These are phyloP conservation scores for Ceratothoa steindachneri DNA, from an alignment of 2,888 invertebrate genomes.

Conservation along the genomic window DNA sequence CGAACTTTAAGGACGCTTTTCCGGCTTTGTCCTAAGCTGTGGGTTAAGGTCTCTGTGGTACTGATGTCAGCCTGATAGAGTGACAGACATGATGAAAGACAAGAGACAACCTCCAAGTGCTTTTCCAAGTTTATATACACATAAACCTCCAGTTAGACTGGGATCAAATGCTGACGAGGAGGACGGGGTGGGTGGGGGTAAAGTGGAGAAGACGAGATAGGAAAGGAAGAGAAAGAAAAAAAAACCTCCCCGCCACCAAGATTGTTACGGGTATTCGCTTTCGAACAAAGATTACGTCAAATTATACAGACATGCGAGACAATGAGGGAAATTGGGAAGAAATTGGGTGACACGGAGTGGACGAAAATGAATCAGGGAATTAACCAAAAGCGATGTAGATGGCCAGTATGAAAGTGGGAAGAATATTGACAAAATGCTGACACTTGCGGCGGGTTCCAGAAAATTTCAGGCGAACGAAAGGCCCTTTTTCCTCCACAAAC, in stretches of 20 bases:
- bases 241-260: too few relatives aligned
- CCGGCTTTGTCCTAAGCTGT: background rate
- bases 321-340: background rate
- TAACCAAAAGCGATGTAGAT: too few relatives aligned
- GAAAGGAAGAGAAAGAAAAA: background rate
- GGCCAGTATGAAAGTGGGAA: too few relatives aligned
- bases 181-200: background rate
- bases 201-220: background rate
- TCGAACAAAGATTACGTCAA: too few relatives aligned
- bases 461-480: too few relatives aligned
- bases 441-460: too few relatives aligned
- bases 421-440: too few relatives aligned
- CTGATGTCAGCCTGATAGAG: conserved; percentile 1
- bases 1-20: background rate
- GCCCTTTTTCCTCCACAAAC: too few relatives aligned
- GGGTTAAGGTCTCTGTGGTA: background rate
- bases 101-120: conserved; percentile 8
- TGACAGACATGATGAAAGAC: conserved; percentile 13
- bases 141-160: background rate
- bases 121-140: conserved; percentile 5
- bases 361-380: too few relatives aligned
- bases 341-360: background rate
- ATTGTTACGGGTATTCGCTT: too few relatives aligned
- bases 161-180: background rate
- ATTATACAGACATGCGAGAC: too few relatives aligned